Percentiles rank a stretch among this genome's conserved stretches.
Conservation (phyloP, 2,888 invertebrate species). For the Eristalis arbustorum region DNA sequence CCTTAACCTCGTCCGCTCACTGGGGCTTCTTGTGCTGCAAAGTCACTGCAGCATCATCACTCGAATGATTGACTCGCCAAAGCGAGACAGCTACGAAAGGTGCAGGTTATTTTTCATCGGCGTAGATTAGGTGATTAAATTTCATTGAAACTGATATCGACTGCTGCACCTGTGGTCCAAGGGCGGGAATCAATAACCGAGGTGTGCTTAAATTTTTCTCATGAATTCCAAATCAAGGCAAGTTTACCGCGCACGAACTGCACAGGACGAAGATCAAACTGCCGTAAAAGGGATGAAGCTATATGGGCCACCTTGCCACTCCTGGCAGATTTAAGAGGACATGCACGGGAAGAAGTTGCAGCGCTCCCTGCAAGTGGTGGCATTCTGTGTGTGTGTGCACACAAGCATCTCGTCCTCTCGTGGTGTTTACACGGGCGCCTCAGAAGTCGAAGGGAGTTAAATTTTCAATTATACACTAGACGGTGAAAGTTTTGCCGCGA, state of each 20-base stretch:
- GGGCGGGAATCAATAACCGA: slow-evolving; percentile 47
- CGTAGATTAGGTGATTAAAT: slow-evolving; percentile 56
- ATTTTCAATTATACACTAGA: slow-evolving; percentile 57
- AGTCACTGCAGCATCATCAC: slow-evolving; percentile 64
- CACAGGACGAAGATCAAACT: slow-evolving; percentile 18
- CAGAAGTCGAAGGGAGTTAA: slow-evolving; percentile 28
- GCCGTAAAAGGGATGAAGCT: slow-evolving; percentile 31
- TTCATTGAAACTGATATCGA: slow-evolving; percentile 35
- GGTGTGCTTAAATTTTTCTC: slow-evolving; percentile 46
- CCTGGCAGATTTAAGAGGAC: not conserved
- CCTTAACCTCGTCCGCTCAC: not conserved
- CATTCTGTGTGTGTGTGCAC: not conserved
- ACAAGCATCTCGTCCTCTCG: slow-evolving; percentile 13
- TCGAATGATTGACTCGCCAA: slow-evolving; percentile 53
- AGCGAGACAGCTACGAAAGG: slow-evolving; percentile 23
- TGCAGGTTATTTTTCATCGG: slow-evolving; percentile 25
- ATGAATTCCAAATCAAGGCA: slow-evolving; percentile 63
- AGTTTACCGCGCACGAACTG: slow-evolving; percentile 34
- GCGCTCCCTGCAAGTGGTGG: not conserved
- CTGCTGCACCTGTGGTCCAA: not conserved
- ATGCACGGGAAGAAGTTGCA: not conserved
- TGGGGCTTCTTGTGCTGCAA: not conserved
- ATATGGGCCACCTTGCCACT: not conserved
- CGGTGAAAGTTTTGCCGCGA: slow-evolving; percentile 14
- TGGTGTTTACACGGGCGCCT: slow-evolving; percentile 42